These are phyloP conservation scores for Cryptops parisi DNA, from an alignment of 2,888 invertebrate genomes.

Conservation along the genomic window DNA sequence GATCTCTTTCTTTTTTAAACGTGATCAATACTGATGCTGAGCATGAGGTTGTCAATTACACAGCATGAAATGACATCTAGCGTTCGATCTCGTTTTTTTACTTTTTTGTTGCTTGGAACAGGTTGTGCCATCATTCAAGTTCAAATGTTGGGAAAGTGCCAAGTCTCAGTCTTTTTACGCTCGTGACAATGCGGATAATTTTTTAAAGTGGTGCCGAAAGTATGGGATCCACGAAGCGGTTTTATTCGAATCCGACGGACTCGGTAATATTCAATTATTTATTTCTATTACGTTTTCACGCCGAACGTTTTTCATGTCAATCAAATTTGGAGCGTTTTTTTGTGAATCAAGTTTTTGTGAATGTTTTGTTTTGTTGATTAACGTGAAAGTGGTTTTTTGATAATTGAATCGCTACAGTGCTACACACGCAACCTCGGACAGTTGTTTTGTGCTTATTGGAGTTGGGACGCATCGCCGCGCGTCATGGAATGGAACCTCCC, in stretches of 20 bases:
- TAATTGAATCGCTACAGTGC: too few relatives aligned
- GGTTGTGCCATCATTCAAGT: conserved; percentile 54
- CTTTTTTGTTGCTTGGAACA: too few relatives aligned
- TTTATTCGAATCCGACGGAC: conserved; percentile 76
- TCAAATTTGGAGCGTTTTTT: not conserved
- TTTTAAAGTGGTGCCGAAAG: conserved; percentile 68
- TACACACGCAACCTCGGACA: conserved; percentile 67
- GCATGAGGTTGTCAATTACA: too few relatives aligned
- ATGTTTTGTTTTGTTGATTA: not conserved
- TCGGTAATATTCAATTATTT: conserved; percentile 42
- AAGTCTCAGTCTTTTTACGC: conserved; percentile 75
- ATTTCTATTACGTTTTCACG: not conserved
- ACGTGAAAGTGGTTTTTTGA: too few relatives aligned
- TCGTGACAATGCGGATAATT: conserved; percentile 76
- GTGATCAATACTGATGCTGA: too few relatives aligned
- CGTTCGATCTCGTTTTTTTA: too few relatives aligned
- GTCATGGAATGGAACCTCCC: conserved; percentile 60
- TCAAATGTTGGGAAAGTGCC: conserved; percentile 68
- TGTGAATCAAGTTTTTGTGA: not conserved
- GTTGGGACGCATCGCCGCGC: conserved; percentile 61
- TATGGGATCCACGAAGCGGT: conserved; percentile 74
- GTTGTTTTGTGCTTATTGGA: conserved; percentile 73
- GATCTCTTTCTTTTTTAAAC: too few relatives aligned
- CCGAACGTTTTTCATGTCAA: not conserved
- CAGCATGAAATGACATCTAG: too few relatives aligned